Conservation (phyloP, 30 jellyfish, hydroid and myxozoan genomes). For the Aurelia coerulea region DNA sequence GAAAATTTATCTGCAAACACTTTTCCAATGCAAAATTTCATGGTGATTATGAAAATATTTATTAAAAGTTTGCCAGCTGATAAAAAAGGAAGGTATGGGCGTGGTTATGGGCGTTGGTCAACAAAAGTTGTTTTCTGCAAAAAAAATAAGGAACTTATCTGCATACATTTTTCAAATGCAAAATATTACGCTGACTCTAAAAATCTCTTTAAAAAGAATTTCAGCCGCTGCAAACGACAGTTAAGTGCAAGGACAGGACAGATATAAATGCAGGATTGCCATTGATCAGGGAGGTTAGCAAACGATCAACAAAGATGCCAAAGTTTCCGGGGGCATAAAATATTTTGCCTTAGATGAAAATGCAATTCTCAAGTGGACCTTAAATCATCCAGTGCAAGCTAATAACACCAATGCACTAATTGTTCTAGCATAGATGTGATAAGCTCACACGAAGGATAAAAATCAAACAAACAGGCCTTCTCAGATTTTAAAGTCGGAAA, state of each 20-base stretch:
- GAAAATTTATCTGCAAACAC: too few species aligned
- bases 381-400: conserved; percentile 54
- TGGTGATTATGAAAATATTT: too few species aligned
- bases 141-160: too few species aligned
- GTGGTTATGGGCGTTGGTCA: too few species aligned
- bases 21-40: too few species aligned
- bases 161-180: too few species aligned
- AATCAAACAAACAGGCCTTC: conserved; percentile 18
- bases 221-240: too few species aligned
- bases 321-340: conserved; percentile 48
- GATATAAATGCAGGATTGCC: conserved; percentile 28
- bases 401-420: conserved; percentile 25
- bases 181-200: too few species aligned
- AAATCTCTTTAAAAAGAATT: too few species aligned
- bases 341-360: conserved; percentile 42
- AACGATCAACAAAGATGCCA: conserved; percentile 55
- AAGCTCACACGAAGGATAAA: neutral
- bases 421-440: conserved; percentile 21
- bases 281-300: conserved; percentile 70
- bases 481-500: conserved; percentile 23
- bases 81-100: too few species aligned
- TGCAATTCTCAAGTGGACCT: conserved; percentile 58
- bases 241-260: conserved; percentile 59
- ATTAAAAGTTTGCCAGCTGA: too few species aligned
- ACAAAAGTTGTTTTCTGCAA: too few species aligned